These are phyloP conservation scores for Idris sp. DNA, from an alignment of 1,140 invertebrate genomes.

Conservation along the genomic window DNA sequence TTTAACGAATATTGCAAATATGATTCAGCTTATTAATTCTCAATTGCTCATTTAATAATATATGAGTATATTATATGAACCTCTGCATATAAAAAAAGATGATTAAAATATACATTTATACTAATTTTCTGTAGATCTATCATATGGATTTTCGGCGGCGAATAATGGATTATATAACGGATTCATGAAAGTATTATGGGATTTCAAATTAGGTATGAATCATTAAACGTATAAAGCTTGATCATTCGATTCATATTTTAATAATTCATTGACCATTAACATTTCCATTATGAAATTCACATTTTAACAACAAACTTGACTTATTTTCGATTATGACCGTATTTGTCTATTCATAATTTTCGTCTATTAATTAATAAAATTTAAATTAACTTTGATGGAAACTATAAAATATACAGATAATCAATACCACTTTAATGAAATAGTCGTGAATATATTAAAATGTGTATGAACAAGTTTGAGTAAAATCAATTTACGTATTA, in stretches of 20 bases:
- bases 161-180: constrained; percentile 47
- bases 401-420: no score
- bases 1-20: no score
- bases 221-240: constrained; percentile 47
- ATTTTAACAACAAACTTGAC: no score
- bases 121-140: constrained; percentile 50
- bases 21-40: no score
- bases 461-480: no score
- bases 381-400: no score
- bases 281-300: constrained; percentile 19
- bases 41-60: no score
- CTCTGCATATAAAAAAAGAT: neutral
- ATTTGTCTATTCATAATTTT: no score
- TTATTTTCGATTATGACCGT: no score
- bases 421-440: no score
- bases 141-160: constrained; percentile 42
- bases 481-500: no score
- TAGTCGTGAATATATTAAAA: no score
- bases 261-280: constrained; percentile 33
- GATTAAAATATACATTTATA: constrained; percentile 42
- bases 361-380: neutral
- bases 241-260: constrained; percentile 48
- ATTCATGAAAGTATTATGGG: constrained; percentile 56
- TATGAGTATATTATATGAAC: constrained; percentile 16
- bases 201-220: constrained; percentile 59